A percentile compares a stretch with the other conserved stretches of the same genome.
phyloP scores from a whole-genome alignment of 2,113 vertebrate species.

The Bubo bubo region DNA sequence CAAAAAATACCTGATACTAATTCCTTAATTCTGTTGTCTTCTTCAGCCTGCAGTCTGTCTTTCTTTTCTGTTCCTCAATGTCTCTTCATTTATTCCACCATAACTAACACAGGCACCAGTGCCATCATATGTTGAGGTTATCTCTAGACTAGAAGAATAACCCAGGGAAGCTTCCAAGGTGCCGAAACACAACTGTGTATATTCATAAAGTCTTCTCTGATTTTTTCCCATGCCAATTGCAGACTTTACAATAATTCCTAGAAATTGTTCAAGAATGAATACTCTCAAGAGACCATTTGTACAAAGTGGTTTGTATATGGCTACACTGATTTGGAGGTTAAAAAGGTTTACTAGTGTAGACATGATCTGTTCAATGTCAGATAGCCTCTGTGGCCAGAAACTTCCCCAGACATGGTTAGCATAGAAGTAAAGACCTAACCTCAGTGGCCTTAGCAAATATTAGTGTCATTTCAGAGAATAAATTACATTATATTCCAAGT shows the following conservation, averaged over 20 bases:
- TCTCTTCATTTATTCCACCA: background rate
- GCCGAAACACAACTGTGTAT: background rate
- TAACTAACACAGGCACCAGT: background rate
- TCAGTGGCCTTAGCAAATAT: background rate
- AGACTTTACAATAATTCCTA: background rate
- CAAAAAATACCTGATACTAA: background rate
- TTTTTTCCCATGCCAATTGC: background rate
- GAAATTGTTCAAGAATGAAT: background rate
- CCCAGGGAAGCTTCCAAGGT: background rate
- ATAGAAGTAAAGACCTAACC: background rate
- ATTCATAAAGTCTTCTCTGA: background rate
- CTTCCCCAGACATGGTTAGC: background rate
- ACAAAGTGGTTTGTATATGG: background rate
- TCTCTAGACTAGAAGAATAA: background rate
- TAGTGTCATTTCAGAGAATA: background rate
- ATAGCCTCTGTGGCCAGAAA: rapidly evolving
- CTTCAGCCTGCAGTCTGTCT: background rate
- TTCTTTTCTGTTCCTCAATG: background rate
- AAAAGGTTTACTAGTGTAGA: background rate
- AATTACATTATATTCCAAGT: background rate
- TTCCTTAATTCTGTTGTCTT: background rate
- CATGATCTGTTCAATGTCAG: background rate
- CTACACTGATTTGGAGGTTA: background rate
- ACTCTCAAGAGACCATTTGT: background rate
- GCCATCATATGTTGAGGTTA: background rate